A percentile compares a stretch with the other conserved stretches of the same genome.
phyloP scores from a whole-genome alignment of 1,140 invertebrate genomes.

The Trichomalopsis sarcophagae region DNA sequence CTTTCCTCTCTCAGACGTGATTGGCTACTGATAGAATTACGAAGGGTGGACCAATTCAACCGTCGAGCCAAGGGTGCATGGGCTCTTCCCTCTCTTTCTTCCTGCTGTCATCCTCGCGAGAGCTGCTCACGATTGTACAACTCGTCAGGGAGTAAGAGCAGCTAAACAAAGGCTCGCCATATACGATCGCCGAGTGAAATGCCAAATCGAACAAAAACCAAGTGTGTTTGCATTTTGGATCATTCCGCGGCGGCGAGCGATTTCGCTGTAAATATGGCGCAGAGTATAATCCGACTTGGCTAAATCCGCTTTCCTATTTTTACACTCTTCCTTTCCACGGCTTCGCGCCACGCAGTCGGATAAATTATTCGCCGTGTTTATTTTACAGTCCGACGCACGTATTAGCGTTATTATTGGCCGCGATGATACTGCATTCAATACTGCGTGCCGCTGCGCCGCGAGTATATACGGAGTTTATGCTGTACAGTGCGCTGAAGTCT shows the following conservation, averaged over 20 bases:
- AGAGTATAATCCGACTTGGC: too few species aligned
- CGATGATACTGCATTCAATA: background rate
- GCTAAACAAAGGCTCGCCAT: constrained; percentile 41
- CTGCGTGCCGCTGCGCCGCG: too few species aligned
- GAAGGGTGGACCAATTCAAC: constrained; percentile 62
- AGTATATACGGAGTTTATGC: background rate
- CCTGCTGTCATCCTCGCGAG: background rate
- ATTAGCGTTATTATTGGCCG: background rate
- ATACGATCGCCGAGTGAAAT: constrained; percentile 11
- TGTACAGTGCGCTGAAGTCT: too few species aligned
- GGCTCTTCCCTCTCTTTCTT: background rate
- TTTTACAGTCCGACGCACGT: background rate
- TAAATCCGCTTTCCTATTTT: background rate
- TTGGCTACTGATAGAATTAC: constrained; percentile 73
- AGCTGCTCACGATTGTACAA: background rate
- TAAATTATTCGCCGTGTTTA: background rate
- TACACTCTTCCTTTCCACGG: background rate
- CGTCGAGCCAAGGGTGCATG: constrained; percentile 27
- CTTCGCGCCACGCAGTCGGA: background rate
- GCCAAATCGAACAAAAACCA: constrained; percentile 8
- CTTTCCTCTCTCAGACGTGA: constrained; percentile 65
- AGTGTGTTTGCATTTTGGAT: background rate
- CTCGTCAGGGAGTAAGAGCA: background rate
- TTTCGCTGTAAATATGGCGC: background rate
- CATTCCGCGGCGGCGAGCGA: background rate